Percentiles rank a stretch among this genome's conserved stretches.
phyloP scores from a whole-genome alignment of 2,797 vertebrate genomes.

The Diglossa cyanea region DNA sequence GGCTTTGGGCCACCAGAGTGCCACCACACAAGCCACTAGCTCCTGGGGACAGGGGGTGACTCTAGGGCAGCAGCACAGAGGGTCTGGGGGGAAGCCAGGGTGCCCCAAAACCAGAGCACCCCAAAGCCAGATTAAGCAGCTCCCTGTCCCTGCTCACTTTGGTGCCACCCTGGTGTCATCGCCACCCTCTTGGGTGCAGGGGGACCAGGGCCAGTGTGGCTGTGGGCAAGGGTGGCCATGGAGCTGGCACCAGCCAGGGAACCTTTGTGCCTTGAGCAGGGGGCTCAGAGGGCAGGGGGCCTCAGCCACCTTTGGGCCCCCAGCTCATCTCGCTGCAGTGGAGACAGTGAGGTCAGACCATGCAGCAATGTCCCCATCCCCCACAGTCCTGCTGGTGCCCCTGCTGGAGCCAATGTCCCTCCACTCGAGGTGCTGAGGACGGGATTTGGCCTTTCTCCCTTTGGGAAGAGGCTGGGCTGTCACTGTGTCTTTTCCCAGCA shows the following conservation, averaged over 20 bases:
- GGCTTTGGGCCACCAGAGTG: background rate
- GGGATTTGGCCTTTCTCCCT: background rate
- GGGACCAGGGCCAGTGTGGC: background rate
- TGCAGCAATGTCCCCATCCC: rapidly evolving
- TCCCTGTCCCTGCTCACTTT: background rate
- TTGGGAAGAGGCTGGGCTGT: background rate
- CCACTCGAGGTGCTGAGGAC: background rate
- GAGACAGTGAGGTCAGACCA: background rate
- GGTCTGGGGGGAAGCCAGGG: background rate
- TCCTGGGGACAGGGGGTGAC: background rate
- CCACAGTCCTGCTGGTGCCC: background rate
- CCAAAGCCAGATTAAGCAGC: background rate
- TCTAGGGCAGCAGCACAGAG: background rate
- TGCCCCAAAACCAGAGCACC: background rate
- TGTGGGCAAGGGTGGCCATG: background rate
- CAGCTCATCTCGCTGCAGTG: background rate
- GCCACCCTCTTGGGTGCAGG: background rate
- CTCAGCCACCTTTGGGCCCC: background rate
- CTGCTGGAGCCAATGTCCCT: background rate
- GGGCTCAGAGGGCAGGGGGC: background rate
- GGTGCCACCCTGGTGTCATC: background rate
- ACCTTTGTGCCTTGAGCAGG: constrained; percentile 59
- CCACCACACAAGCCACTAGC: background rate
- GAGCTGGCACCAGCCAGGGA: background rate
- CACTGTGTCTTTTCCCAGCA: background rate